Conservation (phyloP, 1,140 invertebrate species). For the Akabosia matsudoensis region DNA sequence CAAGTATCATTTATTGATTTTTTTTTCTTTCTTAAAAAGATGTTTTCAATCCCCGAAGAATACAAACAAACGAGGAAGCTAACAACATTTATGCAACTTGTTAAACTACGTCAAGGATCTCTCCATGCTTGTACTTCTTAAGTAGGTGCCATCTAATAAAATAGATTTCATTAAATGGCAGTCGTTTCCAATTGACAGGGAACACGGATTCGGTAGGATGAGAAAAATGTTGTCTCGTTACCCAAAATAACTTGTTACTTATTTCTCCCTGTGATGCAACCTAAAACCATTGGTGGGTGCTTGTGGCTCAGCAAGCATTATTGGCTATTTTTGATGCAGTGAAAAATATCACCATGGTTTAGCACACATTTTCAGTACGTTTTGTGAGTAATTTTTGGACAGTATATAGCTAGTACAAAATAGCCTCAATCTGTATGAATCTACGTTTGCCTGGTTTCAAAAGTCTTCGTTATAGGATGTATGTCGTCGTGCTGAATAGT, state of each 20-base stretch:
- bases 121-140: neutral
- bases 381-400: no score
- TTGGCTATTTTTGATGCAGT: no score
- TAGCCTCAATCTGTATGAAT: neutral
- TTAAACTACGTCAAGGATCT: slow-evolving; percentile 5
- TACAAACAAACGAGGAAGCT: no score
- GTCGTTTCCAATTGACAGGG: neutral
- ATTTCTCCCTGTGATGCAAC: neutral
- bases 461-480: neutral
- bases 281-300: no score
- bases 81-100: neutral
- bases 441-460: neutral
- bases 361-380: no score
- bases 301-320: no score
- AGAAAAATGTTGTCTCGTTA: neutral
- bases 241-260: neutral
- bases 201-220: slow-evolving; percentile 7
- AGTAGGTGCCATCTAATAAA: slow-evolving; percentile 10
- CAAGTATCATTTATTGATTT: no score
- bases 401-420: neutral
- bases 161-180: neutral
- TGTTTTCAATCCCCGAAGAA: no score
- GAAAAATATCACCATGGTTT: no score
- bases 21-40: no score
- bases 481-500: slow-evolving; percentile 1